Conservation (phyloP, 2,113 vertebrate species). For the Vidua macroura region DNA sequence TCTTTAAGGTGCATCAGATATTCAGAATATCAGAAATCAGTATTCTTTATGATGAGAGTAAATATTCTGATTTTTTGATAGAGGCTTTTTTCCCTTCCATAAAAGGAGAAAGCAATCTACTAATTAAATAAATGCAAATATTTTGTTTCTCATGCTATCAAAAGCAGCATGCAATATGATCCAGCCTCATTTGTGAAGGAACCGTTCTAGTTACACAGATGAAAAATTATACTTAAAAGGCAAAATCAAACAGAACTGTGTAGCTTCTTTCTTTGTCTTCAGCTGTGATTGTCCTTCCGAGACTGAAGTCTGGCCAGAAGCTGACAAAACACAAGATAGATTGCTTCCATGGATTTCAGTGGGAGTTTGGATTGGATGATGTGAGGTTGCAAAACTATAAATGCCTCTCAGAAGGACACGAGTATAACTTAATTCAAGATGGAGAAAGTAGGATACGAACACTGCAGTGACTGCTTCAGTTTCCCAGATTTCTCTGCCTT, state of each 20-base stretch:
- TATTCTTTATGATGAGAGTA: not conserved
- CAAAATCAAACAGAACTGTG: slow-evolving; percentile 13
- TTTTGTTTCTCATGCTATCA: slow-evolving; percentile 12
- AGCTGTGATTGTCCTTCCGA: slow-evolving; percentile 32
- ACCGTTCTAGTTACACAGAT: not conserved
- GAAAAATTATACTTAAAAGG: slow-evolving; percentile 44
- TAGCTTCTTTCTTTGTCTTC: slow-evolving; percentile 49
- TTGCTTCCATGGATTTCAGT: slow-evolving; percentile 13
- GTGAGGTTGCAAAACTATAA: not conserved
- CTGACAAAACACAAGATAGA: not conserved
- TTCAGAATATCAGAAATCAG: not conserved
- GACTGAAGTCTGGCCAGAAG: not conserved
- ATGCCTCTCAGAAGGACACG: not conserved
- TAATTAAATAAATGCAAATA: not conserved
- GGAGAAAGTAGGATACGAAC: not conserved
- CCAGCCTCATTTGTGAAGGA: not conserved
- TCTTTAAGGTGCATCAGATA: not conserved
- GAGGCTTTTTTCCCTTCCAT: not conserved
- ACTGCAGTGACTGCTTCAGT: accelerated
- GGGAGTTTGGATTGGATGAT: not conserved
- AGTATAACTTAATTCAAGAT: not conserved
- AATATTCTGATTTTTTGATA: not conserved
- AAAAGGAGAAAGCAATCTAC: not conserved
- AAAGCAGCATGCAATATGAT: not conserved
- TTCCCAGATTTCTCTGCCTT: not conserved